A percentile compares a stretch with the other conserved stretches of the same genome.
These are phyloP conservation scores for Drosophila imparisetae DNA, from an alignment of 2,888 invertebrate species.

Conservation along the genomic window DNA sequence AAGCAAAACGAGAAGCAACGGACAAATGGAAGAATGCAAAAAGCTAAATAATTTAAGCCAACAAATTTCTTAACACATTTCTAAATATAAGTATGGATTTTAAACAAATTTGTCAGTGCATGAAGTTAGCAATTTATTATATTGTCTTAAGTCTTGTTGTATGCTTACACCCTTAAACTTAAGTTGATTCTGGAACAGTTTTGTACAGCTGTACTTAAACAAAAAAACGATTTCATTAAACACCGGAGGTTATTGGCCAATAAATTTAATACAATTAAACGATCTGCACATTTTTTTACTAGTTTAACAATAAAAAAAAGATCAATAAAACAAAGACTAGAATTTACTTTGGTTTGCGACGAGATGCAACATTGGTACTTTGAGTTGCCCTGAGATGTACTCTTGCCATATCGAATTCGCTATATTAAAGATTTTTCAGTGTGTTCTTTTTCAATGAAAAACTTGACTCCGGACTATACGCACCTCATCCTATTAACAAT, in stretches of 20 bases:
- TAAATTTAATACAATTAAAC: neutral
- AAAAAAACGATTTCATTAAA: neutral
- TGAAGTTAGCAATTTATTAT: neutral
- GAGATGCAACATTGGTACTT: neutral
- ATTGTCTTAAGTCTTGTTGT: conserved; percentile 3
- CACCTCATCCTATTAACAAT: no score
- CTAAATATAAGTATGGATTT: neutral
- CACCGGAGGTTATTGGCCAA: neutral
- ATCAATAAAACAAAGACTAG: neutral
- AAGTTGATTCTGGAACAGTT: neutral
- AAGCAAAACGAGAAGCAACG: conserved; percentile 91
- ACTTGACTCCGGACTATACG: no score
- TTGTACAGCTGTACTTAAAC: neutral
- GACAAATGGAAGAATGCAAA: conserved; percentile 91
- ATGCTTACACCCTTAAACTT: neutral
- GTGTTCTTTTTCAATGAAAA: neutral
- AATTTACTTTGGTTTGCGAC: neutral
- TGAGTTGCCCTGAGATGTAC: neutral
- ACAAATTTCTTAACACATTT: neutral
- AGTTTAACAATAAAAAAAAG: neutral
- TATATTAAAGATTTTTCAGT: neutral
- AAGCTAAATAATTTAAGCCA: conserved; percentile 32
- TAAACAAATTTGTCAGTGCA: neutral
- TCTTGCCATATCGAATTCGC: neutral
- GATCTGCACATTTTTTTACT: neutral